Evolutionary conservation across 2,888 invertebrate genomes (phyloP), one percentile per base, ranked within the genome.

Genomic region (Alentia gelatinosa): DNA sequence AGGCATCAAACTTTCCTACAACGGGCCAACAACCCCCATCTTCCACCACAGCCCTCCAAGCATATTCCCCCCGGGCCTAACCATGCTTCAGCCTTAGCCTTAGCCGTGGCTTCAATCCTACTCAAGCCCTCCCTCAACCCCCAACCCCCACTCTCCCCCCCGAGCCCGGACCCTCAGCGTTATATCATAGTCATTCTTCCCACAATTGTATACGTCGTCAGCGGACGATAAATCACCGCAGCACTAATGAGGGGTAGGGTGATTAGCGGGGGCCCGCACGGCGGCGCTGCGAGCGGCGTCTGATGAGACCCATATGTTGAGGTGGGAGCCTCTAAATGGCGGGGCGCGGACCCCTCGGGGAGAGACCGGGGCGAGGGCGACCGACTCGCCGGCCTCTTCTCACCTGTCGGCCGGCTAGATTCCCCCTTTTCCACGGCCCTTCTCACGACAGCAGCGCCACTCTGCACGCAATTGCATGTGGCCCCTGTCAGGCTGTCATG

Each of bases 271-370:
- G 26, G 74, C 12, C 30, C 30, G 33, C 26, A 12, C 30, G 30
- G 30, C 30, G 74, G 74, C 26, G 74, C 74, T 3, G 1, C 15
- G 74, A 74, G 74, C 33, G 74, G 74, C 33, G 74, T 26, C 74
- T 74, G 30, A 74, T 74, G 30, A 74, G 74, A 33, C 35, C 79
- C 79, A 79, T 79, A 79, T 79, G 79, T 79, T 79, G 79, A 79
- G 79, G 79, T 39, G 79, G 35, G 19, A n/a, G 79, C 5, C 79
- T 39, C 79, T 79, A 39, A 39, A 39, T 37, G 79, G 79, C 23
- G 79, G 39, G 79, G 79, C 37, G 79, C 23, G 37, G 79, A 79
- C 37, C 37, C 37, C 3, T 1, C 37, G 79, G 79, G 74, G 74
- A 33, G 68, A 68, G 12, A 68, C 1, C 79, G 79, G 79, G 79